phyloP scores from a whole-genome alignment of 2,113 vertebrate genomes.

The Salminus brasiliensis region DNA sequence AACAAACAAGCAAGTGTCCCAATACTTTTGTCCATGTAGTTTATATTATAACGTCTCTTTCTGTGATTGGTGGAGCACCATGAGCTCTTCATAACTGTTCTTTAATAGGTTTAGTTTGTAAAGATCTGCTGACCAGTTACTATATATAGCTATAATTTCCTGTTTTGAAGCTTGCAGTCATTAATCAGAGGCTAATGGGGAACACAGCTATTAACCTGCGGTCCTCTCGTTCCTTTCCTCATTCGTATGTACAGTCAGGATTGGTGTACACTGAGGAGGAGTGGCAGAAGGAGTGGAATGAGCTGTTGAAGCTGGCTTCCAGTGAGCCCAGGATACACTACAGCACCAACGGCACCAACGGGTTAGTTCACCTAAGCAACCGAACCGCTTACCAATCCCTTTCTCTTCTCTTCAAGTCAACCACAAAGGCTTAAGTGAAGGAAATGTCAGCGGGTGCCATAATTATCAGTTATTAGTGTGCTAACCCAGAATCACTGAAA shows the following conservation, averaged over 20 bases:
- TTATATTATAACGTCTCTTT: neutral
- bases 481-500: neutral
- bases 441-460: too few relatives aligned
- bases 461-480: too few relatives aligned
- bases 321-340: slow-evolving; percentile 91
- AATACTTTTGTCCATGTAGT: too few relatives aligned
- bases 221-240: slow-evolving; percentile 32
- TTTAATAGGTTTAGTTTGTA: neutral
- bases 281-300: slow-evolving; percentile 99
- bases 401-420: neutral
- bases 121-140: too few relatives aligned
- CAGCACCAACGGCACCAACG: slow-evolving; percentile 81
- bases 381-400: too few relatives aligned
- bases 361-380: slow-evolving; percentile 69
- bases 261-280: slow-evolving; percentile 97
- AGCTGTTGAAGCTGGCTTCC: slow-evolving; percentile 89
- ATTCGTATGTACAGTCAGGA: slow-evolving; percentile 81
- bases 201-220: neutral
- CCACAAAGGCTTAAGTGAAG: neutral
- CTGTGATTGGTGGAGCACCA: too few relatives aligned
- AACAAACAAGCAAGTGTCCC: too few relatives aligned
- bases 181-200: too few relatives aligned
- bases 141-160: too few relatives aligned
- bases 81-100: neutral
- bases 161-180: too few relatives aligned